phyloP scores from a whole-genome alignment of 2,113 vertebrate genomes.

The Corythornis vintsioides region DNA sequence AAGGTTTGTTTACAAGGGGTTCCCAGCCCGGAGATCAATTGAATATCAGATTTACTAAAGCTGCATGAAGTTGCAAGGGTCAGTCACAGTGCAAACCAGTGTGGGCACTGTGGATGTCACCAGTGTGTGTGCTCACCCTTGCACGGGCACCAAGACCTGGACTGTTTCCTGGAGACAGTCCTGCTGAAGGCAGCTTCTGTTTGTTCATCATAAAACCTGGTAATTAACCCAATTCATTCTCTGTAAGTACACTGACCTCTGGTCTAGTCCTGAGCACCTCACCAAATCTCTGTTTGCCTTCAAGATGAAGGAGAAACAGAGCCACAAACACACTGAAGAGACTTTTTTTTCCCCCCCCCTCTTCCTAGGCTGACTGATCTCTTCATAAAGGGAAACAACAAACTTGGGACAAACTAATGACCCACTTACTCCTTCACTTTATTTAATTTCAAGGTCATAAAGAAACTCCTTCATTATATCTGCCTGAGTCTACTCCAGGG shows the following conservation, averaged over 20 bases:
- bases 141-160: accelerated
- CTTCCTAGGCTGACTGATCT: neutral
- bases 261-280: neutral
- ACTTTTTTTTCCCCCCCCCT: neutral
- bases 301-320: neutral
- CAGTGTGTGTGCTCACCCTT: neutral
- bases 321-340: accelerated
- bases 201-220: constrained; percentile 20
- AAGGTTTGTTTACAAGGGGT: constrained; percentile 32
- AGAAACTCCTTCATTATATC: neutral
- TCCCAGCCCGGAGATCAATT: constrained; percentile 26
- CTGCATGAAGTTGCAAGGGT: neutral
- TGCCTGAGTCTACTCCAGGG: neutral
- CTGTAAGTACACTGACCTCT: neutral
- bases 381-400: neutral
- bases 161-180: constrained; percentile 7
- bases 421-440: neutral
- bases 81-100: neutral
- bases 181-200: neutral
- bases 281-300: neutral
- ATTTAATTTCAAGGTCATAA: neutral
- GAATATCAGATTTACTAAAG: constrained; percentile 18
- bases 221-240: neutral
- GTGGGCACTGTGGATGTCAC: neutral
- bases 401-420: neutral